Evolutionary conservation across 2,113 vertebrate genomes (phyloP).

Genomic region (Dicerorhinus sumatrensis): DNA sequence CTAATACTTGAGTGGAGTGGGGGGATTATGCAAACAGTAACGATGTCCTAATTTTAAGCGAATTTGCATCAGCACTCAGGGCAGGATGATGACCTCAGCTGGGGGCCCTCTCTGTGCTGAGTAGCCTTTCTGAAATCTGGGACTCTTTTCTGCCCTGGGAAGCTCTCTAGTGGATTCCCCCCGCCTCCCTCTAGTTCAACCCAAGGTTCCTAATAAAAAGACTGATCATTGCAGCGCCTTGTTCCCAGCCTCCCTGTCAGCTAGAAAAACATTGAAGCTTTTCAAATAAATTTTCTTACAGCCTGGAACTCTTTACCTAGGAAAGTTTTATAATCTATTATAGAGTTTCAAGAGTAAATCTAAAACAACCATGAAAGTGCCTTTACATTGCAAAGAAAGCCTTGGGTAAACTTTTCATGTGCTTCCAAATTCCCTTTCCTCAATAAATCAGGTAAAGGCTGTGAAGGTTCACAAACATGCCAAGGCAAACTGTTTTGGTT

Average conservation of each 20-base stretch:
- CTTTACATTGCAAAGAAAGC: slow-evolving; percentile 58
- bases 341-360: slow-evolving; percentile 64
- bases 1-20: background rate
- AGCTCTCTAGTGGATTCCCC: background rate
- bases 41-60: background rate
- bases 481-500: slow-evolving; percentile 44
- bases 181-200: background rate
- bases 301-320: slow-evolving; percentile 47
- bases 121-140: background rate
- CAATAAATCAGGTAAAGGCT: slow-evolving; percentile 58
- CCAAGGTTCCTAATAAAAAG: slow-evolving; percentile 27
- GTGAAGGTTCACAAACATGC: slow-evolving; percentile 50
- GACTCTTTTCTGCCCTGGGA: background rate
- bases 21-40: background rate
- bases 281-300: slow-evolving; percentile 61
- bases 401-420: slow-evolving; percentile 65
- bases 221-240: background rate
- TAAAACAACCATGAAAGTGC: slow-evolving; percentile 61
- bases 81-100: background rate
- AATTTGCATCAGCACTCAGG: background rate
- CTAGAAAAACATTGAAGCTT: slow-evolving; percentile 43
- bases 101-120: background rate
- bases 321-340: slow-evolving; percentile 59
- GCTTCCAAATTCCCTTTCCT: slow-evolving; percentile 62
- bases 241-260: background rate